phyloP scores from a whole-genome alignment of 2,888 invertebrate genomes.

The Macaria notata region DNA sequence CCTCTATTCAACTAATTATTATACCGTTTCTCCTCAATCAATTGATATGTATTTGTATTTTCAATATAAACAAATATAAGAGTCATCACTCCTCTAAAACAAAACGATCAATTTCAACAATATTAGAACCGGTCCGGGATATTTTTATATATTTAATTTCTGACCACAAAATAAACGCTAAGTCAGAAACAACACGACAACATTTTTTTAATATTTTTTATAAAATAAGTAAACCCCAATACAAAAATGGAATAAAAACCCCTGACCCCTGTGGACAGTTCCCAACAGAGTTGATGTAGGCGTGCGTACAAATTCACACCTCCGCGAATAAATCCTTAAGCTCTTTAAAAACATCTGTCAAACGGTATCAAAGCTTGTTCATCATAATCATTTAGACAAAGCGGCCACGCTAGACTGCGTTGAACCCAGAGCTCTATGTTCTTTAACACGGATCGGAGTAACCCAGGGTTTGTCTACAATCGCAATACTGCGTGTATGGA shows the following conservation, averaged over 20 bases:
- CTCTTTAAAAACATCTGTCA: slow-evolving; percentile 63
- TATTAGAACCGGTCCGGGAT: no score
- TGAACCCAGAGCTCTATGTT: slow-evolving; percentile 66
- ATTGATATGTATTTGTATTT: no score
- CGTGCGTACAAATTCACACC: slow-evolving; percentile 5
- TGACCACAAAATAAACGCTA: no score
- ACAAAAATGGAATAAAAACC: slow-evolving; percentile 1
- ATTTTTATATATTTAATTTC: no score
- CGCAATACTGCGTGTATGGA: background rate
- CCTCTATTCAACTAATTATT: no score
- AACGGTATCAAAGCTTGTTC: slow-evolving; percentile 55
- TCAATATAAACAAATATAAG: no score
- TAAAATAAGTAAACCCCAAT: slow-evolving; percentile 9
- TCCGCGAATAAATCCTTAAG: slow-evolving; percentile 20
- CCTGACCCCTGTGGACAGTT: background rate
- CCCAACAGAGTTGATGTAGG: background rate
- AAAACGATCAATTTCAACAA: no score
- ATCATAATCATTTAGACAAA: slow-evolving; percentile 71
- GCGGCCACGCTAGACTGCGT: slow-evolving; percentile 61
- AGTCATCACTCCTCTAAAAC: no score
- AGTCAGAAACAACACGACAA: no score
- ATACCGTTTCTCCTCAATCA: no score
- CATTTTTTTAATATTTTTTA: no score
- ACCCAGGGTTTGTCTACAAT: slow-evolving; percentile 48
- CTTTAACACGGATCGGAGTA: slow-evolving; percentile 59